Percentiles rank a stretch among this genome's conserved stretches.
Conservation (phyloP, 2,888 invertebrate genomes). For the Phorcus lineatus region DNA sequence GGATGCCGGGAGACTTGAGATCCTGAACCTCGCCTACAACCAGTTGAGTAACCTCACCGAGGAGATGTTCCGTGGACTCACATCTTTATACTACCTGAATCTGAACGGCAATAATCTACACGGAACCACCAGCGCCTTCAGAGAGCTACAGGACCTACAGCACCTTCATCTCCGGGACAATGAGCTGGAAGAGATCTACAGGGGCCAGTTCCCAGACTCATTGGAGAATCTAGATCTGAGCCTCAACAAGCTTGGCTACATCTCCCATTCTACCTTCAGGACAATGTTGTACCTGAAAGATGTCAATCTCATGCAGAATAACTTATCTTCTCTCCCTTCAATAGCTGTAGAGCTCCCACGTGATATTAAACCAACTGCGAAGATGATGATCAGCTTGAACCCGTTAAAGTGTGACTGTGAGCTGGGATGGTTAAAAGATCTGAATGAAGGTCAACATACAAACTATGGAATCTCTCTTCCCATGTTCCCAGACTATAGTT, state of each 20-base stretch:
- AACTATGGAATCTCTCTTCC: slow-evolving; percentile 37
- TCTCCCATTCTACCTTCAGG: slow-evolving; percentile 55
- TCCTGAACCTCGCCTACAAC: slow-evolving; percentile 51
- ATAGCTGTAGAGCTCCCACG: slow-evolving; percentile 37
- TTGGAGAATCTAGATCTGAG: slow-evolving; percentile 54
- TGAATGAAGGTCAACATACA: slow-evolving; percentile 25
- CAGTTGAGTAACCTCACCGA: slow-evolving; percentile 42
- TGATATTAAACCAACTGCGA: slow-evolving; percentile 31
- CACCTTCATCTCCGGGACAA: slow-evolving; percentile 44
- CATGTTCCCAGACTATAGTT: slow-evolving; percentile 37
- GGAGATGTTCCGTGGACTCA: slow-evolving; percentile 44
- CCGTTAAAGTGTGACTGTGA: slow-evolving; percentile 60
- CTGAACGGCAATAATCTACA: slow-evolving; percentile 48
- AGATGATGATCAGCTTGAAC: slow-evolving; percentile 53
- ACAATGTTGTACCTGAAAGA: slow-evolving; percentile 45
- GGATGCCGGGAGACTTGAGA: slow-evolving; percentile 43
- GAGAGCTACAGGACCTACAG: slow-evolving; percentile 37
- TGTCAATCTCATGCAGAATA: slow-evolving; percentile 55
- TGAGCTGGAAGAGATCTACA: slow-evolving; percentile 24
- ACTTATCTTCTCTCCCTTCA: slow-evolving; percentile 39
- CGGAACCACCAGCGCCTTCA: slow-evolving; percentile 45
- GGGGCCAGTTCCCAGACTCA: slow-evolving; percentile 50
- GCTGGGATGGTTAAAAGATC: slow-evolving; percentile 56
- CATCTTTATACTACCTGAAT: slow-evolving; percentile 34
- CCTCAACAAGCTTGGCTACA: slow-evolving; percentile 47